These are phyloP conservation scores for Nymphalis polychloros DNA, from an alignment of 2,888 invertebrate genomes.

Conservation along the genomic window DNA sequence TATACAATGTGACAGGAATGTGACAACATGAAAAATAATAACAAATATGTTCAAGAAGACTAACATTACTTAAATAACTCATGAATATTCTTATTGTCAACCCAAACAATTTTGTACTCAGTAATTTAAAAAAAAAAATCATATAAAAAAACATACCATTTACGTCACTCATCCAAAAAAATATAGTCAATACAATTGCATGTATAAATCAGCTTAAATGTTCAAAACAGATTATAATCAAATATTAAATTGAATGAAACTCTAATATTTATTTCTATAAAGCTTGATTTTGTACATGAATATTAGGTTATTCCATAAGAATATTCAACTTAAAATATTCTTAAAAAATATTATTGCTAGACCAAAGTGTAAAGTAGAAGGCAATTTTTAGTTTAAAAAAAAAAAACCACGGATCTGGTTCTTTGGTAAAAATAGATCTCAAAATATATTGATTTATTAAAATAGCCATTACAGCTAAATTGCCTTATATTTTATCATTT, in stretches of 20 bases:
- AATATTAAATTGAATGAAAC: neutral
- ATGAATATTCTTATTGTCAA: conserved; percentile 33
- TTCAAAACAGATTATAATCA: neutral
- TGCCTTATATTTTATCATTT: conserved; percentile 25
- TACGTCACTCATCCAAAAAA: too few species aligned
- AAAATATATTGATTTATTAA: conserved; percentile 30
- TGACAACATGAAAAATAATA: conserved; percentile 24
- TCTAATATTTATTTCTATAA: conserved; percentile 1
- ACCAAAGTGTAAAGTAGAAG: conserved; percentile 33
- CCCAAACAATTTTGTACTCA: conserved; percentile 22
- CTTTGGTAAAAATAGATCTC: conserved; percentile 28
- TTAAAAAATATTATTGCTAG: conserved; percentile 26
- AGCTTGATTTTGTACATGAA: conserved; percentile 10
- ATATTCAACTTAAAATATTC: conserved; percentile 31
- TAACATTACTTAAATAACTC: conserved; percentile 49
- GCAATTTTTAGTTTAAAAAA: conserved; percentile 25
- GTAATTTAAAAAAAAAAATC: neutral
- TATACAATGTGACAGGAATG: conserved; percentile 35
- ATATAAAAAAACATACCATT: neutral
- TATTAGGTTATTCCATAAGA: conserved; percentile 28
- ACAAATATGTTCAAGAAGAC: conserved; percentile 59
- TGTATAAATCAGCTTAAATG: too few species aligned
- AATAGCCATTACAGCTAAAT: conserved; percentile 14
- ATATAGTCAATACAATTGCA: too few species aligned
- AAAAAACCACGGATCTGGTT: conserved; percentile 24